Evolutionary conservation across 2,797 vertebrate genomes (phyloP).

Genomic region (Sternarchorhynchus goeldii): DNA sequence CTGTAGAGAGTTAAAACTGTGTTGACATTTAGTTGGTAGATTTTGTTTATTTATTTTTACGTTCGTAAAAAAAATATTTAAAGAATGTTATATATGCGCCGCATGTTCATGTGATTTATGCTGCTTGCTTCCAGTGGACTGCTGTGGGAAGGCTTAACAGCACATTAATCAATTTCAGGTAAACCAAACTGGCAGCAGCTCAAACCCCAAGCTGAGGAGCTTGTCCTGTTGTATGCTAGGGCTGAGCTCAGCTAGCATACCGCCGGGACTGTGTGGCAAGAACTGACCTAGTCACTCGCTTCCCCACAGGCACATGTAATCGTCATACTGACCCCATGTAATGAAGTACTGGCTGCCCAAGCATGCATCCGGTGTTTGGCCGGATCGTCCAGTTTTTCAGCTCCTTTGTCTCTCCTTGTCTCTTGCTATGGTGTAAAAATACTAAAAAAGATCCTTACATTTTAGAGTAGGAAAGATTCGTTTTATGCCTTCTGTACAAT

Average conservation of each 20-base stretch:
- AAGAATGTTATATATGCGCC: neutral
- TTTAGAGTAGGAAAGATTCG: too few species aligned
- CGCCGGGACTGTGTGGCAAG: neutral
- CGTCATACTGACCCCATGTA: neutral
- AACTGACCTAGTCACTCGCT: constrained; percentile 9
- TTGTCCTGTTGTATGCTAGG: neutral
- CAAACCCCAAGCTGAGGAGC: neutral
- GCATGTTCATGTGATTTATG: constrained; percentile 15
- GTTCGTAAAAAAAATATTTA: too few species aligned
- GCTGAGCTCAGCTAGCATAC: neutral
- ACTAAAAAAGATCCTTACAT: too few species aligned
- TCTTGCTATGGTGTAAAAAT: too few species aligned
- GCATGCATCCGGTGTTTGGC: too few species aligned
- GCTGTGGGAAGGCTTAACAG: too few species aligned
- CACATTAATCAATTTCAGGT: too few species aligned
- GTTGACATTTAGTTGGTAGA: neutral
- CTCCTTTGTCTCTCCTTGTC: too few species aligned
- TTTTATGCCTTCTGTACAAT: too few species aligned
- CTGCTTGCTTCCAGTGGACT: neutral
- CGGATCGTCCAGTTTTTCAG: too few species aligned
- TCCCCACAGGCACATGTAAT: constrained; percentile 7
- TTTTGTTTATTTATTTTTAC: neutral
- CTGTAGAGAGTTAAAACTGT: too few species aligned
- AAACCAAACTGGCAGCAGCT: too few species aligned
- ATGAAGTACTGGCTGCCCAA: constrained; percentile 20